Evolutionary conservation across 2,113 vertebrate genomes (phyloP), one percentile per base, ranked within the genome.

Genomic region (Phylloscopus trochiloides): DNA sequence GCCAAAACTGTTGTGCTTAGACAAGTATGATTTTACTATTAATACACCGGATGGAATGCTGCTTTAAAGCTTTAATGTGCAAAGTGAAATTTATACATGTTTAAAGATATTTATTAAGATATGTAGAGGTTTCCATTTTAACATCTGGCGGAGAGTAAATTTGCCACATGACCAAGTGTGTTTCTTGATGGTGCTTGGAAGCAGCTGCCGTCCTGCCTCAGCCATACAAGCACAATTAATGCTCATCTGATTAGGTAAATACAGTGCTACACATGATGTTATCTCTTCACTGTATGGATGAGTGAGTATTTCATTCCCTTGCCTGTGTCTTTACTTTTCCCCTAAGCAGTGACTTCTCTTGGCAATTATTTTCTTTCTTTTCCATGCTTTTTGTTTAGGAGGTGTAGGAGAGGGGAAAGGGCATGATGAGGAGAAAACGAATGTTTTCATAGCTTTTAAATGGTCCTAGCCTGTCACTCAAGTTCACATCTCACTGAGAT

Each of bases 1-100:
- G 55, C 81, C 81, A 82, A 92, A 88, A 43, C 71, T 73, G 62
- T 75, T 94, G 28, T 94, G 76, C 89, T 92, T 88, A 88, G 62
- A 73, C 73, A 91, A 66, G 71, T 70, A 62, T 25, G 73, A 59
- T 81, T 94, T 92, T 89, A 50, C 52, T 87, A 19, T 86, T 91
- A 85, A 91, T 63, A 51, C 42, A 62, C 18, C 4, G 48, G 42
- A 48, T 85, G 91, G 84, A 90, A 91, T 62, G 54, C 38, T 70
- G 34, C 38, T 31, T 81, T 68, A 32, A 89, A 91, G 34, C 38
- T 77, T 77, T 81, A 75, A 87, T 12, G 42, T 76, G 62, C 66
- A 68, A 78, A 76, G 74, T 62, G 32, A 78, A 83, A 79, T 55
- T 80, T 88, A 68, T 9, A 25, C 16, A 13, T 82, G 58, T 79